A percentile compares a stretch with the other conserved stretches of the same genome.
phyloP scores from a whole-genome alignment of 2,113 vertebrate genomes.

The Gymnorhina tibicen region DNA sequence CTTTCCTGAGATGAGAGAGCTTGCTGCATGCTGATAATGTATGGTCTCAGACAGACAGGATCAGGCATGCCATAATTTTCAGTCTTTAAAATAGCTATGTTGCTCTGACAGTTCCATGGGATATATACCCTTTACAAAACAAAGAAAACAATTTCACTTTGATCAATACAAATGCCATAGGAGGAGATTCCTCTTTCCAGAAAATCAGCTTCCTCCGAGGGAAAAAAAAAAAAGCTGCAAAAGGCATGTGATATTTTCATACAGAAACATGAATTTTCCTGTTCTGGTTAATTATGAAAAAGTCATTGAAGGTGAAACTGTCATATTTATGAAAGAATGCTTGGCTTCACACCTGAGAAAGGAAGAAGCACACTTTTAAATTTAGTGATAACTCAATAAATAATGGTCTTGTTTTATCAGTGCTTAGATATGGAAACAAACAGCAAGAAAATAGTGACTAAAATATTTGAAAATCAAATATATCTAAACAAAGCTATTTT shows the following conservation, averaged over 20 bases:
- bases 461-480: neutral
- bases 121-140: neutral
- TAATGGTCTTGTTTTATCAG: neutral
- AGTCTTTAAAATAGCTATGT: neutral
- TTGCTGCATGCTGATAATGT: neutral
- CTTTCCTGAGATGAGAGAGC: neutral
- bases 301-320: neutral
- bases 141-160: neutral
- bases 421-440: neutral
- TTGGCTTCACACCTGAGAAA: neutral
- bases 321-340: neutral
- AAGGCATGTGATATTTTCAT: neutral
- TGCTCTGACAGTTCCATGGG: neutral
- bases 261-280: neutral
- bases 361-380: neutral
- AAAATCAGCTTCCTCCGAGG: neutral
- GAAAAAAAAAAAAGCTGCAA: neutral
- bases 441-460: neutral
- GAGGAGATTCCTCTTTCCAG: neutral
- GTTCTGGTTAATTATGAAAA: neutral
- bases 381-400: neutral
- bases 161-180: neutral
- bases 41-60: neutral
- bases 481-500: neutral
- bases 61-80: constrained; percentile 9